phyloP scores from a whole-genome alignment of 2,113 vertebrate genomes.

The Pteropus alecto region DNA sequence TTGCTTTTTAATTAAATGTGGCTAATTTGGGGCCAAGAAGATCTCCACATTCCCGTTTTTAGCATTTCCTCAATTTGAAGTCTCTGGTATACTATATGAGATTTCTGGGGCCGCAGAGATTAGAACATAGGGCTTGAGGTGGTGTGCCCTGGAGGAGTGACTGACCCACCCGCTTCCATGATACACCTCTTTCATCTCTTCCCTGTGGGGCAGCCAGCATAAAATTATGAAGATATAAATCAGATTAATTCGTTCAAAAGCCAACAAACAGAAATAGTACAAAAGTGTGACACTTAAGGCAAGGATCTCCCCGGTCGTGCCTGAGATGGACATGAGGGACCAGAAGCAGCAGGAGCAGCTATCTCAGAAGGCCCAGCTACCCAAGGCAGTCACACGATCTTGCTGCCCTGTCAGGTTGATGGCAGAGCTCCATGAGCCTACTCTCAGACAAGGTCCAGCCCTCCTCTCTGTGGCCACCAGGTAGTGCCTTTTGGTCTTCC shows the following conservation, averaged over 20 bases:
- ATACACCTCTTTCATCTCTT: too few relatives aligned
- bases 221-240: neutral
- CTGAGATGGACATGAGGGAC: neutral
- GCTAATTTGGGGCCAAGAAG: neutral
- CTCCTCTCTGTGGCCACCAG: neutral
- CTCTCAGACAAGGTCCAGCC: too few relatives aligned
- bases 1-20: neutral
- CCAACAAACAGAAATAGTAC: neutral
- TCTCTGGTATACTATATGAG: neutral
- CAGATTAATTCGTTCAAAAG: neutral
- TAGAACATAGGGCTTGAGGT: neutral
- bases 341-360: neutral
- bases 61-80: neutral
- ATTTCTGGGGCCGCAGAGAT: neutral
- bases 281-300: neutral
- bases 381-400: neutral
- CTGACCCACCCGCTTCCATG: rapidly evolving
- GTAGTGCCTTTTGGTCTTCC: neutral
- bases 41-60: neutral
- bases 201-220: neutral
- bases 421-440: neutral
- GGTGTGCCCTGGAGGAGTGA: neutral
- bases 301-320: rapidly evolving
- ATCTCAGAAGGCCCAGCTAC: neutral
- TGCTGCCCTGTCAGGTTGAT: neutral